Evolutionary conservation across 2,797 vertebrate species (phyloP).

Genomic region (Pseudochaenichthys georgianus): DNA sequence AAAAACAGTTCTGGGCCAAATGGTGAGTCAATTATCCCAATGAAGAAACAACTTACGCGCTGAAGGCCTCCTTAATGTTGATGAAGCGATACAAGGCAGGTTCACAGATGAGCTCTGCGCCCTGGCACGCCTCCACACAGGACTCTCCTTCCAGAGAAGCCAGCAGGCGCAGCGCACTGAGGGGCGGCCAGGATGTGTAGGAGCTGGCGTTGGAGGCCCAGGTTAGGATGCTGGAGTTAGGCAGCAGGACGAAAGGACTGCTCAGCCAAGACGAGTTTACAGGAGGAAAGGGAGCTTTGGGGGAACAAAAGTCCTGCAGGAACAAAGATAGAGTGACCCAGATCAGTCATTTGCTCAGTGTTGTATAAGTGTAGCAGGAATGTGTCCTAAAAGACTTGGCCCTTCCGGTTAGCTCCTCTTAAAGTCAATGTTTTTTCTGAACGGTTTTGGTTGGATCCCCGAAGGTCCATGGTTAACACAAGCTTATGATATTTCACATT

Average conservation of each 20-base stretch:
- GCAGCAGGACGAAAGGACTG: slow-evolving; percentile 80
- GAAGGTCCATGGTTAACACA: too few relatives aligned
- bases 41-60: slow-evolving; percentile 84
- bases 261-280: slow-evolving; percentile 78
- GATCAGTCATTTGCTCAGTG: slow-evolving; percentile 2
- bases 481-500: too few relatives aligned
- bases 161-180: slow-evolving; percentile 88
- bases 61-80: slow-evolving; percentile 92
- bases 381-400: too few relatives aligned
- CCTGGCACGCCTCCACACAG: slow-evolving; percentile 90
- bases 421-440: too few relatives aligned
- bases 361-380: not conserved
- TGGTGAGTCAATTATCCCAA: not conserved
- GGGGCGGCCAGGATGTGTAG: slow-evolving; percentile 88
- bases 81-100: slow-evolving; percentile 93
- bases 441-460: too few relatives aligned
- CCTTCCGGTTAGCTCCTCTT: too few relatives aligned
- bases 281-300: slow-evolving; percentile 73
- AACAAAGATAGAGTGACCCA: slow-evolving; percentile 19
- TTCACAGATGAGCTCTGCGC: slow-evolving; percentile 89
- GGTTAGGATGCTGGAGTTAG: slow-evolving; percentile 87
- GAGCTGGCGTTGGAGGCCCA: slow-evolving; percentile 85
- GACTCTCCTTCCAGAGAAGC: slow-evolving; percentile 85
- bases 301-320: slow-evolving; percentile 84
- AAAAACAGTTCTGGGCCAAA: not conserved